These are phyloP conservation scores for Malurus cyaneus DNA, from an alignment of 2,113 vertebrate genomes.

Conservation along the genomic window DNA sequence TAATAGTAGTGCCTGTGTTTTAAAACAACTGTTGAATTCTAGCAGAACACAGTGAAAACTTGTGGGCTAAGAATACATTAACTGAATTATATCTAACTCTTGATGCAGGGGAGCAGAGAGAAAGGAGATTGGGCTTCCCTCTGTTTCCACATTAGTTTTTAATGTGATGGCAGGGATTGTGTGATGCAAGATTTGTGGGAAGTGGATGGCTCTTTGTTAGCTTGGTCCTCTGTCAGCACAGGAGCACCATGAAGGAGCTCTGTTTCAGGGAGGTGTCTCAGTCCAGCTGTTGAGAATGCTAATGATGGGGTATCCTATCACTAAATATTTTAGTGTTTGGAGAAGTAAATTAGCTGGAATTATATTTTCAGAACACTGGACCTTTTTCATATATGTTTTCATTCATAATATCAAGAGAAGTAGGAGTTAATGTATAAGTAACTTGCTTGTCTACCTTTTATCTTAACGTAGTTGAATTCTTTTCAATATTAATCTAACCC, in stretches of 20 bases:
- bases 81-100: background rate
- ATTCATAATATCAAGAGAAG: background rate
- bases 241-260: background rate
- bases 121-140: background rate
- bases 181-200: background rate
- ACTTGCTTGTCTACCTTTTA: background rate
- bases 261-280: background rate
- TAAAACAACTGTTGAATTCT: constrained; percentile 44
- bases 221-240: background rate
- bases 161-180: background rate
- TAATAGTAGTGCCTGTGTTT: constrained; percentile 11
- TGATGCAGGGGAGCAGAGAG: background rate
- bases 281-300: background rate
- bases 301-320: background rate
- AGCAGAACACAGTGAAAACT: background rate
- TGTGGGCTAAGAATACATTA: background rate
- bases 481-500: background rate
- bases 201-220: background rate
- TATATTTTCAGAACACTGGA: background rate
- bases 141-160: background rate
- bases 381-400: background rate
- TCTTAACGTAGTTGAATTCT: background rate
- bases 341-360: background rate
- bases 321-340: background rate
- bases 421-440: background rate